Percentiles rank a stretch among this genome's conserved stretches.
Evolutionary conservation across 2,888 invertebrate species (phyloP).

Genomic region (Oligia fasciuncula): DNA sequence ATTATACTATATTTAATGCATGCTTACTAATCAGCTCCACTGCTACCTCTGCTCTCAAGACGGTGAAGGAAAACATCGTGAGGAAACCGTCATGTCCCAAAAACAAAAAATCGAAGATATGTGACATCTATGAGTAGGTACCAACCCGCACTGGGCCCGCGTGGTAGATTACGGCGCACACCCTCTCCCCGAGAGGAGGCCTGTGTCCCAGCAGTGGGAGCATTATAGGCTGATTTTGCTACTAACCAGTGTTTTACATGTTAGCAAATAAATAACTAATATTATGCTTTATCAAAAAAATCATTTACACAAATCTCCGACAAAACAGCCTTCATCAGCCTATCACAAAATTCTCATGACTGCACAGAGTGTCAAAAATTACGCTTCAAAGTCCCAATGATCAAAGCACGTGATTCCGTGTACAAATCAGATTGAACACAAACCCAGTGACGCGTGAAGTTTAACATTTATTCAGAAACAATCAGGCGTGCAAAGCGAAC

Average conservation of each 20-base stretch:
- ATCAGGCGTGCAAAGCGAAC: conserved; percentile 46
- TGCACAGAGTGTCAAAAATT: conserved; percentile 28
- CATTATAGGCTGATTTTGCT: too few species aligned
- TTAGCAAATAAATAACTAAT: not conserved
- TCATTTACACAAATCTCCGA: not conserved
- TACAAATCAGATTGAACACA: conserved; percentile 44
- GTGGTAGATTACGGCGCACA: too few species aligned
- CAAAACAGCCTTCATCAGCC: not conserved
- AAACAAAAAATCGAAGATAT: too few species aligned
- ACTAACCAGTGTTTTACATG: not conserved
- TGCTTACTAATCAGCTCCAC: not conserved
- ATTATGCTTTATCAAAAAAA: not conserved
- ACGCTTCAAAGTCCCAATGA: conserved; percentile 8
- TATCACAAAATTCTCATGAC: conserved; percentile 1
- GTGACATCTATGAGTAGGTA: too few species aligned
- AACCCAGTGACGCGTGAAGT: conserved; percentile 51
- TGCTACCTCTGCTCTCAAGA: too few species aligned
- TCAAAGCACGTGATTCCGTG: conserved; percentile 30
- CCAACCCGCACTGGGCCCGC: too few species aligned
- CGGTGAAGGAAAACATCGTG: too few species aligned
- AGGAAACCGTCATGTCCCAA: too few species aligned
- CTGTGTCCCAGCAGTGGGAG: too few species aligned
- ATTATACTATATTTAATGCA: too few species aligned
- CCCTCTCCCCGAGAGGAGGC: too few species aligned
- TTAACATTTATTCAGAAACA: conserved; percentile 54